phyloP scores from a whole-genome alignment of 2,797 vertebrate species.

The Chaetodon trifasciatus region DNA sequence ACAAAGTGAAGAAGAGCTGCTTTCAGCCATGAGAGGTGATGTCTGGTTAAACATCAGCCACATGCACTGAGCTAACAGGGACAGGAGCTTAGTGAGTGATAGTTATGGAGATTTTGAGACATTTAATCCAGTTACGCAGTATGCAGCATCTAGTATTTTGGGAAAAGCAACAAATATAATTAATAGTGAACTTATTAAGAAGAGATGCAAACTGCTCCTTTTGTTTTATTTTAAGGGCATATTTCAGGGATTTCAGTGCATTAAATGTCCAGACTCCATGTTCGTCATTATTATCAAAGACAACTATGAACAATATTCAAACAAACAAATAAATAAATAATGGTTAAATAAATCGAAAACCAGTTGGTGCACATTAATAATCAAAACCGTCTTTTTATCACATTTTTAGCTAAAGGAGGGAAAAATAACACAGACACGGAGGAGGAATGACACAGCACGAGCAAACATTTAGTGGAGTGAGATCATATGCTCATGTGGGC shows the following conservation, averaged over 20 bases:
- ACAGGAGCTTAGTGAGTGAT: constrained; percentile 17
- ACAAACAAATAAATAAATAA: constrained; percentile 76
- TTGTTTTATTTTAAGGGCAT: constrained; percentile 24
- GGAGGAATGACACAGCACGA: constrained; percentile 60
- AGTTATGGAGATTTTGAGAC: constrained; percentile 4
- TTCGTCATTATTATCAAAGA: constrained; percentile 50
- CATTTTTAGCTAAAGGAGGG: constrained; percentile 53
- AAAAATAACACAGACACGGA: constrained; percentile 63
- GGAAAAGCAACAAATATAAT: background rate
- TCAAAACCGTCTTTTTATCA: constrained; percentile 52
- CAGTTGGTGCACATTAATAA: constrained; percentile 50
- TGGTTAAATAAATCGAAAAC: constrained; percentile 65
- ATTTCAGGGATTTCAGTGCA: constrained; percentile 52
- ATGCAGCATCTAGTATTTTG: constrained; percentile 12
- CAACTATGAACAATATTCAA: constrained; percentile 52
- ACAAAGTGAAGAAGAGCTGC: constrained; percentile 18
- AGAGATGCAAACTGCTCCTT: constrained; percentile 6
- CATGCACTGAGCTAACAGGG: constrained; percentile 8
- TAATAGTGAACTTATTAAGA: constrained; percentile 15
- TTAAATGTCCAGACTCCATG: constrained; percentile 33
- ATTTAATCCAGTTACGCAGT: constrained; percentile 7
- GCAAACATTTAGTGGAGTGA: constrained; percentile 63
- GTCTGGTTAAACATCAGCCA: constrained; percentile 29
- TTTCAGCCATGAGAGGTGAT: constrained; percentile 7
- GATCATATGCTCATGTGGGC: constrained; percentile 45